A percentile compares a stretch with the other conserved stretches of the same genome.
Evolutionary conservation across 2,113 vertebrate genomes (phyloP).

Genomic region (Bucco capensis): DNA sequence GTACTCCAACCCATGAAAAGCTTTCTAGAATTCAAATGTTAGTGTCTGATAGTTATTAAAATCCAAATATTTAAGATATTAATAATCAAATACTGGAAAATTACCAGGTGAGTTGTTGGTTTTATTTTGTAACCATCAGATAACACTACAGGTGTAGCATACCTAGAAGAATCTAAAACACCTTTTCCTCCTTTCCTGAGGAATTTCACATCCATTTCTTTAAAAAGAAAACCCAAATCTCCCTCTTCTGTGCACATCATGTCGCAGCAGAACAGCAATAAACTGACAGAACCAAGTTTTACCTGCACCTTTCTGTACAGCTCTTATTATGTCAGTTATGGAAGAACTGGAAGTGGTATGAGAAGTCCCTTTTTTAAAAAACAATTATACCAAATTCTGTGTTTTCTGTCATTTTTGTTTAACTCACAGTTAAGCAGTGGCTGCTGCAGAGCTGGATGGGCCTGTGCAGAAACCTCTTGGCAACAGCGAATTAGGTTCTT

Average conservation of each 20-base stretch:
- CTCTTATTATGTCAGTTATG: not conserved
- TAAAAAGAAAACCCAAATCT: not conserved
- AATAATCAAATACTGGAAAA: not conserved
- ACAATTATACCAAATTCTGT: not conserved
- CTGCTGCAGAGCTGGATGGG: not conserved
- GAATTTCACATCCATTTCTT: not conserved
- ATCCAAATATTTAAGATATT: not conserved
- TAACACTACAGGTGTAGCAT: not conserved
- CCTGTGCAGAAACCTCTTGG: not conserved
- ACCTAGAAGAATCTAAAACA: not conserved
- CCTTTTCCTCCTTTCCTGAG: not conserved
- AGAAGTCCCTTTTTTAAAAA: not conserved
- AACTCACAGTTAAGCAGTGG: not conserved
- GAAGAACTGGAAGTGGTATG: not conserved
- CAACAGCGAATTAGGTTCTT: not conserved
- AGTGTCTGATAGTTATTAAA: not conserved
- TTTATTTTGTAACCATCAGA: not conserved
- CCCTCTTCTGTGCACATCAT: not conserved
- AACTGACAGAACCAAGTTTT: not conserved
- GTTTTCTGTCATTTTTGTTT: not conserved
- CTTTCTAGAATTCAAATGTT: not conserved
- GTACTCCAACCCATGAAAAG: not conserved
- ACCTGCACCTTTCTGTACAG: not conserved
- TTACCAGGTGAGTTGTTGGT: not conserved
- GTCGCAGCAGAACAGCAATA: not conserved